Percentiles rank a stretch among this genome's conserved stretches.
Evolutionary conservation across 2,888 invertebrate species (phyloP).

Genomic region (Anthophora plumipes): DNA sequence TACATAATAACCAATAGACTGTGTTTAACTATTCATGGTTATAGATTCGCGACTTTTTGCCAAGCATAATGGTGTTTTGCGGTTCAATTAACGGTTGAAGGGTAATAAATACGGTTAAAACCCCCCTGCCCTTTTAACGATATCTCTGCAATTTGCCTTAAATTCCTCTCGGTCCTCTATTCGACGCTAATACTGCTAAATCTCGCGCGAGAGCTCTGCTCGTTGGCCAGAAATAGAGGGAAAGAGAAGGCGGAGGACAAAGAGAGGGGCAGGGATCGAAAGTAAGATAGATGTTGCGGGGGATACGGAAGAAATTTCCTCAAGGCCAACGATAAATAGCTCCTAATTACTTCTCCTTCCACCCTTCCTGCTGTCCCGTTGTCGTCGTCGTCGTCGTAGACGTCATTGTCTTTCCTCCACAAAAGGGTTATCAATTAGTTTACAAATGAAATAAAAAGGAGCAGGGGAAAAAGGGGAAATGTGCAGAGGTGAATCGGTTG

Average conservation of each 20-base stretch:
- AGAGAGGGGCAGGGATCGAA: constrained; percentile 44
- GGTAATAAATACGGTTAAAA: constrained; percentile 69
- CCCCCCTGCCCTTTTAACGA: constrained; percentile 61
- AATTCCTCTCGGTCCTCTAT: constrained; percentile 63
- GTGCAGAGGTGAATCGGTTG: constrained; percentile 16
- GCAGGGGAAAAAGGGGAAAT: neutral
- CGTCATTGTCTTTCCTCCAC: constrained; percentile 51
- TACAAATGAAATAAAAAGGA: constrained; percentile 2
- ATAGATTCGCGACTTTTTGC: constrained; percentile 34
- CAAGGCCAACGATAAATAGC: constrained; percentile 73
- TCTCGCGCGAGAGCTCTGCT: constrained; percentile 57
- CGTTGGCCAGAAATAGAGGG: constrained; percentile 10
- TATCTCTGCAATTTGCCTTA: constrained; percentile 72
- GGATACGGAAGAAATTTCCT: constrained; percentile 71
- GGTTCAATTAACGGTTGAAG: constrained; percentile 66
- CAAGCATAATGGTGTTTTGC: constrained; percentile 18
- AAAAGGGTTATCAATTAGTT: constrained; percentile 70
- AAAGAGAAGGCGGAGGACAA: constrained; percentile 3
- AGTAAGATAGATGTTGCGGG: constrained; percentile 72
- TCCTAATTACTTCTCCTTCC: constrained; percentile 70
- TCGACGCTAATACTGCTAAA: constrained; percentile 72
- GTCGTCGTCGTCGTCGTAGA: constrained; percentile 27
- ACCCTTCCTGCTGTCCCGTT: constrained; percentile 20
- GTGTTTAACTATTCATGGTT: neutral
- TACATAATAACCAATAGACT: too few relatives aligned